A percentile compares a stretch with the other conserved stretches of the same genome.
Conservation (phyloP, 2,888 invertebrate genomes). For the Gibbula magus region DNA sequence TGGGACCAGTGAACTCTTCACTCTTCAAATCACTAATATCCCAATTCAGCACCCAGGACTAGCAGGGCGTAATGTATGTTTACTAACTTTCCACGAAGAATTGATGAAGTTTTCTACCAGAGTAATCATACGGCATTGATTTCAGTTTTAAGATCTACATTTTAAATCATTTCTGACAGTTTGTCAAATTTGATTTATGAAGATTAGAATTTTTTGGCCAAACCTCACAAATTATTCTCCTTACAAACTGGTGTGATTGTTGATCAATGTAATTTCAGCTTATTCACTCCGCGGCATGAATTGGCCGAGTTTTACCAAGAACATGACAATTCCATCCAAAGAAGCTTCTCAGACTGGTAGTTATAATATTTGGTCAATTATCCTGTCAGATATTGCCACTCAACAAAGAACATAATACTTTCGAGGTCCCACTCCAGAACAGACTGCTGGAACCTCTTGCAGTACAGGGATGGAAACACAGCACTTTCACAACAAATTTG, state of each 20-base stretch:
- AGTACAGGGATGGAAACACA: not conserved
- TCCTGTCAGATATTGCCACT: not conserved
- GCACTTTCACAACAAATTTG: not conserved
- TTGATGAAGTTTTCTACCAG: too few relatives aligned
- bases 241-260: not conserved
- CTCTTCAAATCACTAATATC: too few relatives aligned
- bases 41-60: too few relatives aligned
- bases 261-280: not conserved
- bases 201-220: not conserved
- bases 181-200: slow-evolving; percentile 5
- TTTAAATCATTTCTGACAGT: not conserved
- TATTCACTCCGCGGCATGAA: not conserved
- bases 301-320: not conserved
- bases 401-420: not conserved
- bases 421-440: not conserved
- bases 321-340: not conserved
- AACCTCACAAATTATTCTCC: not conserved
- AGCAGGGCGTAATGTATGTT: too few relatives aligned
- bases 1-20: not conserved
- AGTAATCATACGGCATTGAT: not conserved
- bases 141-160: not conserved
- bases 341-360: not conserved
- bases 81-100: too few relatives aligned
- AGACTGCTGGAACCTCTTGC: not conserved
- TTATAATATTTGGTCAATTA: not conserved